Evolutionary conservation across 2,888 invertebrate genomes (phyloP).

Genomic region (Drosophila putrida): DNA sequence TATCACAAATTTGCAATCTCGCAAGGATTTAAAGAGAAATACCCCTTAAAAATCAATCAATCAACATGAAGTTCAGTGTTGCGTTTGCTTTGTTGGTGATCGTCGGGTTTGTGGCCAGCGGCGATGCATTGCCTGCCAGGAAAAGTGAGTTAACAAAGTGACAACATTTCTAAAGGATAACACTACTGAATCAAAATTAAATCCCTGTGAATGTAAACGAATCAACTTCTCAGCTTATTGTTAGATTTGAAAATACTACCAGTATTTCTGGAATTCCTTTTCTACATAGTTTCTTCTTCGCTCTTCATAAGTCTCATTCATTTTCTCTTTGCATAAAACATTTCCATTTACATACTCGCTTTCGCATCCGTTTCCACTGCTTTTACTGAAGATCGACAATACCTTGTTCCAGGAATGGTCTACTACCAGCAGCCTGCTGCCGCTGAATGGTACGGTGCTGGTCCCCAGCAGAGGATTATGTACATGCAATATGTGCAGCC

Average conservation of each 20-base stretch:
- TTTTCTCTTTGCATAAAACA: slow-evolving; percentile 17
- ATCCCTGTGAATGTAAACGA: not conserved
- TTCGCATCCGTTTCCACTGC: slow-evolving; percentile 1
- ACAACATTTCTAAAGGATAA: slow-evolving; percentile 17
- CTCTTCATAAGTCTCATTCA: not conserved
- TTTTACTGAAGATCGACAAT: slow-evolving; percentile 68
- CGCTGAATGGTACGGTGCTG: slow-evolving; percentile 75
- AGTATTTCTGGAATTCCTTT: not conserved
- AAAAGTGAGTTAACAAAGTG: slow-evolving; percentile 76
- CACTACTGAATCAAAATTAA: not conserved
- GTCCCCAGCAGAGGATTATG: slow-evolving; percentile 79
- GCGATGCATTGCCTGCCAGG: slow-evolving; percentile 80
- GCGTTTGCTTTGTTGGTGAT: slow-evolving; percentile 76
- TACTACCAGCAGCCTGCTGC: slow-evolving; percentile 83
- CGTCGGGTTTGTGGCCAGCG: slow-evolving; percentile 76
- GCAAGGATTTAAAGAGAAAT: slow-evolving; percentile 52
- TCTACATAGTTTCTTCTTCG: no score
- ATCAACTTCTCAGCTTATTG: not conserved
- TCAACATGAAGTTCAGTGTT: slow-evolving; percentile 79
- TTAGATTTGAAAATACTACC: no score
- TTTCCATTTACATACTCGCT: slow-evolving; percentile 2
- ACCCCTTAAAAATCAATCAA: slow-evolving; percentile 11
- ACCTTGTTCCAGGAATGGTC: slow-evolving; percentile 78
- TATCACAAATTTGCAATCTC: slow-evolving; percentile 16
- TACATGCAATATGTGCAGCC: slow-evolving; percentile 85